Evolutionary conservation across 1,140 invertebrate genomes (phyloP), one percentile per base, ranked within the genome.

Genomic region (Macrotrachela quadricornifera): DNA sequence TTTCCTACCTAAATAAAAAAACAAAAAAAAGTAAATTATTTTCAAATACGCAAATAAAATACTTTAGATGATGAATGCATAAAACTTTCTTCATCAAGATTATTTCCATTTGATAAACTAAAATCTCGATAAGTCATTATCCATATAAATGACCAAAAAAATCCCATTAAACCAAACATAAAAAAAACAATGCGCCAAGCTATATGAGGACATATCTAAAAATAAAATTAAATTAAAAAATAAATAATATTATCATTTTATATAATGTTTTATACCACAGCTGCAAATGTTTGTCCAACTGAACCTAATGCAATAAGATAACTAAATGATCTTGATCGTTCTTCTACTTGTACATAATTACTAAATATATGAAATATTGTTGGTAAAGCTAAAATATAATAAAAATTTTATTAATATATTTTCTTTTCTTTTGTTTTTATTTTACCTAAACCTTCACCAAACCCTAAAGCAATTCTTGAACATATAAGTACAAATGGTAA

Each of bases 321-420:
- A 12, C 79, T 79, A 71, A 83, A 82, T 12, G 80, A 79, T 58
- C 79, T 62, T 14, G 80, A 81, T 58, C 80, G 68, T 63, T 82
- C 79, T 62, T 81, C 79, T 42, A 79, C 74, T 40, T 79, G 79
- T 58, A 82, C 76, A 59, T 73, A 77, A 61, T 81, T 77, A 50
- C 80, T 78, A 71, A 82, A 82, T 56, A 83, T 75, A 60, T 82
- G 80, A 68, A 81, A 82, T 61, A 82, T 80, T 45, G 80, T 81
- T 15, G 81, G 81, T 49, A 83, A 68, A 2, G 21, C 21, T 30
- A 60, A 80, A 80, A 80, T 57, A 69, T 56, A 49, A 59, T 59
- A 9, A 14, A 51, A 38, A 47, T 48, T 51, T 53, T 38, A 50
- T 37, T 50, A 8, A 42, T 43, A 13, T 14, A 45, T 54, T n/a